Percentiles rank a stretch among this genome's conserved stretches.
These are phyloP conservation scores for Regulus satrapa DNA, from an alignment of 2,113 vertebrate species.

Conservation along the genomic window DNA sequence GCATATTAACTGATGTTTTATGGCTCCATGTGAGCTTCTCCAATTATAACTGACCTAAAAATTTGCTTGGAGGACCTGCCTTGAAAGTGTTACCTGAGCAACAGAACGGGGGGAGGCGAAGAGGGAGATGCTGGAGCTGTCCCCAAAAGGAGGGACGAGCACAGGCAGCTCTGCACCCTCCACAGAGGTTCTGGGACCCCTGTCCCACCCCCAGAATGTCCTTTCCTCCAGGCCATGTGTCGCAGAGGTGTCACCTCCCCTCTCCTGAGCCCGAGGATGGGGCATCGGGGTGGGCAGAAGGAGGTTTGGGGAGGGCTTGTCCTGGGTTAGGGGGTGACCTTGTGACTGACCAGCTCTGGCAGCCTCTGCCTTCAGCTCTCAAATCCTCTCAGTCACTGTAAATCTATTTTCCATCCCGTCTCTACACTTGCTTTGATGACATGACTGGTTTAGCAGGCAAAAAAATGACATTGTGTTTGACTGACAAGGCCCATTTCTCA, in stretches of 20 bases:
- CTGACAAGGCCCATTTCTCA: not conserved
- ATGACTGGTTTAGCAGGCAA: not conserved
- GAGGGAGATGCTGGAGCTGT: not conserved
- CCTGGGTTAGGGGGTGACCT: not conserved
- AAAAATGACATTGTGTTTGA: not conserved
- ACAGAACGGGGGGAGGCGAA: not conserved
- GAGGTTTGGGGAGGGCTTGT: not conserved
- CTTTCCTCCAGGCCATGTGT: not conserved
- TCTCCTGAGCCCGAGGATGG: not conserved
- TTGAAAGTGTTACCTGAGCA: constrained; percentile 36
- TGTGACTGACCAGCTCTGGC: not conserved
- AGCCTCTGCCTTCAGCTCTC: not conserved
- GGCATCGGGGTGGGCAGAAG: not conserved
- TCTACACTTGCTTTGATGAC: not conserved
- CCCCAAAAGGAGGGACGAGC: not conserved
- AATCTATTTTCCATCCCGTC: not conserved
- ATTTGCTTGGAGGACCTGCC: not conserved
- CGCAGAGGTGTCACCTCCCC: not conserved
- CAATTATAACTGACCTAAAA: constrained; percentile 68
- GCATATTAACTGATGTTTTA: constrained; percentile 69
- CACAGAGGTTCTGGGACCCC: not conserved
- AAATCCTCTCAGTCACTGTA: not conserved
- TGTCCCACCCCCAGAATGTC: not conserved
- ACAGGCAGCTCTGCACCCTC: not conserved
- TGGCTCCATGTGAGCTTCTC: constrained; percentile 30